Evolutionary conservation across 1,140 invertebrate genomes (phyloP), one percentile per base, ranked within the genome.

Genomic region (Galendromus occidentalis): DNA sequence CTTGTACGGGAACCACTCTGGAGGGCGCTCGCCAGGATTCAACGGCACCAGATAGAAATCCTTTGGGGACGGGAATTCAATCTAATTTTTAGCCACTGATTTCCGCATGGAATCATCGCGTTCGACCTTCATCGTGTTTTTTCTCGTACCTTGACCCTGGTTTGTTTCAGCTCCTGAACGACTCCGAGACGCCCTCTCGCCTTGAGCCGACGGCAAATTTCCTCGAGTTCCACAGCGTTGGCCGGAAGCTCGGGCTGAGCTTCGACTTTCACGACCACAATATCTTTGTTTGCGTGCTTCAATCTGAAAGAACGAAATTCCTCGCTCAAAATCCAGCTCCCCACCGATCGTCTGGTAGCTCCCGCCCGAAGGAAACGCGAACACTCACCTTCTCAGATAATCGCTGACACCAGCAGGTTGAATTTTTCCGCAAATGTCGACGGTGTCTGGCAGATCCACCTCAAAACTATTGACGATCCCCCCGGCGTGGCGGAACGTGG

Each of bases 201-300:
- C 25, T 59, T 59, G 14, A 59, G 51, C 51, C 25, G 25, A 9
- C 51, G 51, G 20, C 25, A 29, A 9, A 59, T 59, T 59, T 22
- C 51, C 12, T 29, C 25, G 25, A 59, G 33, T 29, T 59, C 22
- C 17, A 17, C 51, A 17, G 17, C 17, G 33, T 59, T 25, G 25
- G 14, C 22, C 33, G 25, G 25, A 2, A 17, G 25, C 2, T 17
- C 33, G 51, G 51, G 33, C 2, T 17, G 25, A 33, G 51, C 14
- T 25, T 25, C 33, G 17, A 59, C 51, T 25, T 33, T 25, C 25
- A 59, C 51, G 33, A 59, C 51, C 25, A 59, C 33, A 33, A 59
- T 59, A 22, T 59, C 51, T 59, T 59, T 59, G 51, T 59, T 59
- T 18, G 51, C 51, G 22, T 59, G 51, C 51, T 59, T 59, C 51